Evolutionary conservation across 2,888 invertebrate genomes (phyloP).

Genomic region (Phengaris arion): DNA sequence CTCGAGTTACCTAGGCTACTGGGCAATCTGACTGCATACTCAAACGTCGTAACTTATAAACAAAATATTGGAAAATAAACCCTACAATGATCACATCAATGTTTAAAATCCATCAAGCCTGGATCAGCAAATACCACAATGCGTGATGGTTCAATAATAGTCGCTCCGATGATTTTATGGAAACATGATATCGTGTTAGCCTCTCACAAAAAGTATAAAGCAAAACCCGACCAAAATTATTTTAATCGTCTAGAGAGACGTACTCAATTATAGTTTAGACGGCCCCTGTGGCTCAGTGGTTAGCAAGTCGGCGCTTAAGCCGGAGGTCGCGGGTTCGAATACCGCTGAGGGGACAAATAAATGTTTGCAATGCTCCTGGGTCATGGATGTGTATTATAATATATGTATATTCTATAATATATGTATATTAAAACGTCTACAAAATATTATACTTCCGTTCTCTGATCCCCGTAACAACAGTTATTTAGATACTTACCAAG

Average conservation of each 20-base stretch:
- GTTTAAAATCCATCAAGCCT: conserved; percentile 36
- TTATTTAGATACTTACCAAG: no score
- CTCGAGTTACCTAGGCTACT: conserved; percentile 79
- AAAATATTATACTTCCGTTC: no score
- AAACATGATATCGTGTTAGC: conserved; percentile 76
- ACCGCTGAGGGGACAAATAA: no score
- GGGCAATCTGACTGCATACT: conserved; percentile 55
- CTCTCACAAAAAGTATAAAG: conserved; percentile 74
- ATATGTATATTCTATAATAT: no score
- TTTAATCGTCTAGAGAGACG: conserved; percentile 74
- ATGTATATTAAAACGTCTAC: no score
- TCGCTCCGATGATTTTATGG: conserved; percentile 78
- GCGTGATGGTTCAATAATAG: conserved; percentile 62
- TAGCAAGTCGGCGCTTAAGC: no score
- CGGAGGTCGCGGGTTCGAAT: no score
- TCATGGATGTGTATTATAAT: no score
- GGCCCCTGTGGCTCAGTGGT: no score
- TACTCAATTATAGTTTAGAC: conserved; percentile 49
- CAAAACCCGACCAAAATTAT: conserved; percentile 73
- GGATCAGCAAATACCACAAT: conserved; percentile 54
- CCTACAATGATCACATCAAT: conserved; percentile 27
- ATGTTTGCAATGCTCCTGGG: no score
- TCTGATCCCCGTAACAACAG: no score
- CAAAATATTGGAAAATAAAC: conserved; percentile 33
- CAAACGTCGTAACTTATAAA: conserved; percentile 46